phyloP scores from a whole-genome alignment of 2,113 vertebrate genomes.

The Odontesthes bonariensis region DNA sequence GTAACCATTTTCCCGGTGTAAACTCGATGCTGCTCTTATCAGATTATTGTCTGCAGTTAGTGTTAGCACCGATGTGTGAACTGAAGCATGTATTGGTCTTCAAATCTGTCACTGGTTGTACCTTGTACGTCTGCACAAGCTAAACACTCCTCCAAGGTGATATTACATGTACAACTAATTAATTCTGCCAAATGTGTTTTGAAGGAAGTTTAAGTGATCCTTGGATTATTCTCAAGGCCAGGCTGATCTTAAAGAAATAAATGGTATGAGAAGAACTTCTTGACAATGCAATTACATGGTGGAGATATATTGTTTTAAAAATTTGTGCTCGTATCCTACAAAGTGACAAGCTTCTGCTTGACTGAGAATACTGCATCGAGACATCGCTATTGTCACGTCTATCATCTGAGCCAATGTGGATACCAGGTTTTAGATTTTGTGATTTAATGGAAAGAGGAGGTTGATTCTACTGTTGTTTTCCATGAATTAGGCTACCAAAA shows the following conservation, averaged over 20 bases:
- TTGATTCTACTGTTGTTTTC: too few species aligned
- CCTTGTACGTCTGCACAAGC: background rate
- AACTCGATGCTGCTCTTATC: conserved; percentile 18
- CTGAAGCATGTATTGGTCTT: conserved; percentile 10
- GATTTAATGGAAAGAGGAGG: background rate
- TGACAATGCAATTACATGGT: background rate
- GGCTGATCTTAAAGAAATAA: background rate
- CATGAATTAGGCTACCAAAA: background rate
- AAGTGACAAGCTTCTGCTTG: background rate
- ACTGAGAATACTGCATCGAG: background rate
- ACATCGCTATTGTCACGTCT: background rate
- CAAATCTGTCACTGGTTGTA: background rate
- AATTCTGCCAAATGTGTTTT: background rate
- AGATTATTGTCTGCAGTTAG: conserved; percentile 20
- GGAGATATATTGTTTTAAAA: background rate
- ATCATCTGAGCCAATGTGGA: background rate
- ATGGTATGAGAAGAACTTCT: background rate
- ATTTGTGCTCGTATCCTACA: background rate
- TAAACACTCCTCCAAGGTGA: background rate
- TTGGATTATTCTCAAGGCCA: background rate
- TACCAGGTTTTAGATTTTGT: background rate
- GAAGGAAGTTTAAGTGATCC: background rate
- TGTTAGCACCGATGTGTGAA: conserved; percentile 5
- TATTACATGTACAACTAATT: background rate
- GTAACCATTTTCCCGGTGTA: background rate